Conservation (phyloP, 1,140 invertebrate genomes). For the Drosophila gunungcola region DNA sequence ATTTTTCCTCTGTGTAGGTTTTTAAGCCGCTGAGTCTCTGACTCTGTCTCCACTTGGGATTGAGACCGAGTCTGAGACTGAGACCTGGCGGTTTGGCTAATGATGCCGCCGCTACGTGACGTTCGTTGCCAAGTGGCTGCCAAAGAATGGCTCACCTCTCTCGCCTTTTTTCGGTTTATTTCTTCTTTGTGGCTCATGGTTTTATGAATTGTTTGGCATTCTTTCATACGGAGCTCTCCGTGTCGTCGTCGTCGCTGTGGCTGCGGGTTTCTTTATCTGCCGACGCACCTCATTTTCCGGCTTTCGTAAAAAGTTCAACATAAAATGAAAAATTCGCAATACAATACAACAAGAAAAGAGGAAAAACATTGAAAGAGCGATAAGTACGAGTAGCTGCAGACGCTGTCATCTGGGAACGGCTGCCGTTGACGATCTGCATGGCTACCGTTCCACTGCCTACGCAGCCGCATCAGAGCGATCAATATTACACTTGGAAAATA, state of each 20-base stretch:
- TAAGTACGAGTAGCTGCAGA: constrained; percentile 46
- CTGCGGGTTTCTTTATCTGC: constrained; percentile 65
- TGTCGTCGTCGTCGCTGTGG: constrained; percentile 49
- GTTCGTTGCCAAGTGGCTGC: constrained; percentile 78
- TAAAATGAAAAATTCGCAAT: constrained; percentile 41
- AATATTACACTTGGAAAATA: constrained; percentile 18
- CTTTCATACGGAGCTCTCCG: constrained; percentile 37
- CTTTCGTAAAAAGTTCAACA: constrained; percentile 53
- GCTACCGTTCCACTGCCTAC: constrained; percentile 44
- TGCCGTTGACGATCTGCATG: constrained; percentile 49
- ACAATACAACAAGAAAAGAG: constrained; percentile 1
- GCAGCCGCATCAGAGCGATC: constrained; percentile 28
- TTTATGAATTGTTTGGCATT: constrained; percentile 79
- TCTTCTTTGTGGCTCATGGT: constrained; percentile 27
- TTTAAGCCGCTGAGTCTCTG: constrained; percentile 10
- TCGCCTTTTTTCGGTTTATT: constrained; percentile 25
- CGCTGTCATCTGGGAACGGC: constrained; percentile 41
- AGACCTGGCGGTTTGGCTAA: constrained; percentile 65
- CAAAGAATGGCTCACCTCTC: constrained; percentile 65
- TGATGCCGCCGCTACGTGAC: constrained; percentile 80
- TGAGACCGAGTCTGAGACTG: constrained; percentile 27
- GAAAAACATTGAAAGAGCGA: constrained; percentile 25
- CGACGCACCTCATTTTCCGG: constrained; percentile 79
- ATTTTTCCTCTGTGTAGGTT: constrained; percentile 6
- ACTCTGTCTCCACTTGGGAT: constrained; percentile 30